Evolutionary conservation across 2,797 vertebrate species (phyloP).

Genomic region (Morelia viridis): DNA sequence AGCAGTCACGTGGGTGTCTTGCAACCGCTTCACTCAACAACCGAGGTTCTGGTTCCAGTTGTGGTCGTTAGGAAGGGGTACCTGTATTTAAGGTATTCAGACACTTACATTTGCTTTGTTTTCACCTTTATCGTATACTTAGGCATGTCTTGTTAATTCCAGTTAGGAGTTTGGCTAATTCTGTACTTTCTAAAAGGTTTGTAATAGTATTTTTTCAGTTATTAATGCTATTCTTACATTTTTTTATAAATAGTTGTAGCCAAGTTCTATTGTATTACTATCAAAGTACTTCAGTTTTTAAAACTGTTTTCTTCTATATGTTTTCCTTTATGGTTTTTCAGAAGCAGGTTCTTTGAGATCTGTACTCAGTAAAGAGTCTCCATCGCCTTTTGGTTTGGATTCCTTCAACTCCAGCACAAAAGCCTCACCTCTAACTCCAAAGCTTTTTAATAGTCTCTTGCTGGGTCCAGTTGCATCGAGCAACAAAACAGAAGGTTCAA

Average conservation of each 20-base stretch:
- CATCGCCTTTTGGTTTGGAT: constrained; percentile 90
- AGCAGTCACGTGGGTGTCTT: no score
- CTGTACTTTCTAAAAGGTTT: constrained; percentile 22
- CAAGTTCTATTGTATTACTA: background rate
- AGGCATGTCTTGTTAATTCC: background rate
- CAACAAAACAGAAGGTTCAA: constrained; percentile 95
- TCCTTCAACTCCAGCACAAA: constrained; percentile 84
- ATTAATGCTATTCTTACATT: background rate
- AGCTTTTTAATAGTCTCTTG: constrained; percentile 96
- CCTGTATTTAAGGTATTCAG: no score
- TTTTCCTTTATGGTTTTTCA: constrained; percentile 68
- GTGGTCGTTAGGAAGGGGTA: no score
- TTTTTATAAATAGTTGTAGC: background rate
- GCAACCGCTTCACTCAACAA: no score
- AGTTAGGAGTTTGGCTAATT: background rate
- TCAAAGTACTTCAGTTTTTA: background rate
- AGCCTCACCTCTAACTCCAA: constrained; percentile 86
- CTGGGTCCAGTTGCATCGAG: constrained; percentile 88
- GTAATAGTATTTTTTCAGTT: background rate
- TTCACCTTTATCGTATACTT: background rate
- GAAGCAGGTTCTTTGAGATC: constrained; percentile 89
- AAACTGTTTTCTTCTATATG: background rate
- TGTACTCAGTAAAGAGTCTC: constrained; percentile 90
- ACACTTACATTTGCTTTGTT: background rate
- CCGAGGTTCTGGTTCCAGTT: no score